Evolutionary conservation across 1,140 invertebrate genomes (phyloP), one percentile per base, ranked within the genome.

Genomic region (Calliopsis andreniformis): DNA sequence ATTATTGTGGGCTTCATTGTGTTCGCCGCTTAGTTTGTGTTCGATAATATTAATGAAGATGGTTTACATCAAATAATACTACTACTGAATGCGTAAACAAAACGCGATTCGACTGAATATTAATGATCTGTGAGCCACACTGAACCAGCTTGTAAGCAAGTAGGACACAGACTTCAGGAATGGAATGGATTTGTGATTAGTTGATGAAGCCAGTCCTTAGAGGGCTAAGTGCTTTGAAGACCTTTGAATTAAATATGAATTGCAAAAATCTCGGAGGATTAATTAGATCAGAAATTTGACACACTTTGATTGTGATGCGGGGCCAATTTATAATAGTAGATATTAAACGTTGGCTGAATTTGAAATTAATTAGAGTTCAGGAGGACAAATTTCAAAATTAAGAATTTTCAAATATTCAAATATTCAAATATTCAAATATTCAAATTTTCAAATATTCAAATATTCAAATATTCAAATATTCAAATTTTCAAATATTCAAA

Each of bases 221-320:
- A 56, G 62, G 47, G 28, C 55, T 55, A 45, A 73, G 42, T 43
- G 42, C 25, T 23, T 30, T 23, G 20, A 63, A 32, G 55, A 55
- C 49, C 43, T 47, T 55, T 73, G 42, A 73, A 73, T 73, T 55
- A 73, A 55, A 73, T 62, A 73, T 43, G 49, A 53, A 53, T n/a
- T 4, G 61, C 14, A 32, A 55, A 66, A 49, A 55, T 53, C 32
- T n/a, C 28, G 18, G 1, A 16, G 10, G 49, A 16, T 12, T 8
- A 51, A 66, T 42, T 18, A 23, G 47, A 73, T 66, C 39, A 32
- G 61, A 39, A 32, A 42, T 16, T 32, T 5, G 14, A 42, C 51
- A 55, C 23, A 39, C 12, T 10, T n/a, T 12, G n/a, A 23, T 2
- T 30, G 10, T n/a, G n/a, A 32, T 16, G 30, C 47, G 3, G 2